phyloP scores from a whole-genome alignment of 1,140 invertebrate species.

The Tribolium castaneum region DNA sequence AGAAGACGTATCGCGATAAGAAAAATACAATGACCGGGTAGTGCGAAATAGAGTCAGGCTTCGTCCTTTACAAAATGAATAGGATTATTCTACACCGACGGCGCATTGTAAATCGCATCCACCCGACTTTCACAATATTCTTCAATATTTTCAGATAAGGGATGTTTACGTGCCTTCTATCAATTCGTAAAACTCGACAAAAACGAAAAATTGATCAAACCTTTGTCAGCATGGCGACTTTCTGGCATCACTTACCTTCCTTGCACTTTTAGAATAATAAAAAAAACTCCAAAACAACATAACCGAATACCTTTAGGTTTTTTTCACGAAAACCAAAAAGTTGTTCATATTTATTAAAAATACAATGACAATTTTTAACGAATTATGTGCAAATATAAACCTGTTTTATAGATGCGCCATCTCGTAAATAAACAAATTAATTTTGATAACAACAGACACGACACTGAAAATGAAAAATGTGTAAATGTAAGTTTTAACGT shows the following conservation, averaged over 20 bases:
- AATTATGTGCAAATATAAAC: too few species aligned
- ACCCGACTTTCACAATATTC: slow-evolving; percentile 14
- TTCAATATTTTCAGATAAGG: slow-evolving; percentile 21
- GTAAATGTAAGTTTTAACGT: too few species aligned
- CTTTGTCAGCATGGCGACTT: neutral
- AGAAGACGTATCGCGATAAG: slow-evolving; percentile 60
- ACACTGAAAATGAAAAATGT: too few species aligned
- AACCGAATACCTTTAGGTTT: too few species aligned
- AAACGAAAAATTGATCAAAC: neutral
- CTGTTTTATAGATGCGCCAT: too few species aligned
- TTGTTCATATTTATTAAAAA: too few species aligned
- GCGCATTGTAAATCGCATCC: slow-evolving; percentile 12
- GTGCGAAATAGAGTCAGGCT: slow-evolving; percentile 47
- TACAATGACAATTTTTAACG: too few species aligned
- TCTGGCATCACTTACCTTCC: neutral
- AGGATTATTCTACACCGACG: slow-evolving; percentile 39
- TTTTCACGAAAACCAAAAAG: too few species aligned
- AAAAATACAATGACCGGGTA: slow-evolving; percentile 59
- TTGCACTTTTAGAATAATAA: neutral
- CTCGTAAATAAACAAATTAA: too few species aligned
- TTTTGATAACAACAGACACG: too few species aligned
- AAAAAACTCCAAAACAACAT: neutral
- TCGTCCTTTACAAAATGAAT: slow-evolving; percentile 40
- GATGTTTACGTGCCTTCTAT: slow-evolving; percentile 8
- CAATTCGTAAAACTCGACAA: slow-evolving; percentile 13